Evolutionary conservation across 23 tunicate species (phyloP), one percentile per base, ranked within the genome.

Genomic region (Ciona savignyi): DNA sequence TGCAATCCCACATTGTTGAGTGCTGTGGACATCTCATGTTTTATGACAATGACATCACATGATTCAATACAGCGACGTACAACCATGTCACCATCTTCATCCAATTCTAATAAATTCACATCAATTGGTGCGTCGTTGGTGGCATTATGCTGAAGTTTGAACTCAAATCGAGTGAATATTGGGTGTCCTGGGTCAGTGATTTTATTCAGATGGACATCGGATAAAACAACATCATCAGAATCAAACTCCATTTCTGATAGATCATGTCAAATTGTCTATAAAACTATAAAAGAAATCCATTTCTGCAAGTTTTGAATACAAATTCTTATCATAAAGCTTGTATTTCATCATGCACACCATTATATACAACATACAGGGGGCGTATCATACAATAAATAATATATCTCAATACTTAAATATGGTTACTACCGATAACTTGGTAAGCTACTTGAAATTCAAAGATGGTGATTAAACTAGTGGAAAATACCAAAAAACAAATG

Each of bases 1-100:
- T 88, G 96, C 71, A 82, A 28, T 4, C 96, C 96, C 23, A 88
- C 96, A 11, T 27, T 31, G 0, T 25, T 1, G 2, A 88, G 75
- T 11, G 48, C 29, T 1, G 96, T 77, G 1, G 79, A 30, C 96
- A 88, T 81, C 32, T 51, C 51, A 62, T 88, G 96, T 23, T 51
- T 48, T 22, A 88, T 72, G 22, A 70, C 21, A 30, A 82, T 68
- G 34, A 82, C 87, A 26, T 82, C 87, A 60, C 30, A 68, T 3
- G 31, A 27, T 67, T 30, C 23, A 1, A 31, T n/a, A 21, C 27
- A 2, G 3, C 4, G 27, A 23, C 25, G 4, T 19, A 65, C 9
- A 25, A 33, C 70, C n/a, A 74, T 65, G 61, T 82, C 87, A 32
- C 87, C 87, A 33, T 82, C 87, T 68, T 74, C 62, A 48, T 82